Evolutionary conservation across 2,888 invertebrate species (phyloP).

Genomic region (Papilio elwesi): DNA sequence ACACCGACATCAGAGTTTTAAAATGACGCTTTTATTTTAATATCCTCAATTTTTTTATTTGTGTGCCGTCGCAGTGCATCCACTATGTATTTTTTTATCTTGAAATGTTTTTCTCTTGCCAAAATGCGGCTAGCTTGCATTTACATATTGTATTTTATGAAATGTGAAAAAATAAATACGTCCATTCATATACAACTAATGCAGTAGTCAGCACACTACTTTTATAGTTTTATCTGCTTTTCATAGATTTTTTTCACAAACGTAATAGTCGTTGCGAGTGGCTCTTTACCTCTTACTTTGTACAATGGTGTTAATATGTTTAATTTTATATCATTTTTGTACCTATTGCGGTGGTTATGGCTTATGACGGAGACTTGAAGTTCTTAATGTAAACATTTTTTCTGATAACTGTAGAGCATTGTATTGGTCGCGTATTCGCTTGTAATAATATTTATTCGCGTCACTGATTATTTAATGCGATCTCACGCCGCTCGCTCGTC

Average conservation of each 20-base stretch:
- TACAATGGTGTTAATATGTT: too few relatives aligned
- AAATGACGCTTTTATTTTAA: background rate
- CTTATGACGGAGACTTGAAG: background rate
- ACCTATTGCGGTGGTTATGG: too few relatives aligned
- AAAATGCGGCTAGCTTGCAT: conserved; percentile 15
- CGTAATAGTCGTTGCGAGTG: background rate
- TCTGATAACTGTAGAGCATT: conserved; percentile 48
- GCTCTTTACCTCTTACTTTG: too few relatives aligned
- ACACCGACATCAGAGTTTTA: background rate
- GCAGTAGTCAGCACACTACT: background rate
- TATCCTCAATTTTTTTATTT: background rate
- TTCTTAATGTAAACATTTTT: conserved; percentile 41
- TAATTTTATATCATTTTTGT: too few relatives aligned
- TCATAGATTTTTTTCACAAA: background rate
- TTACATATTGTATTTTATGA: conserved; percentile 11
- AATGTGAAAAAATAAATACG: conserved; percentile 12
- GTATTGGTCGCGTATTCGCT: conserved; percentile 63
- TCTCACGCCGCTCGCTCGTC: conserved; percentile 62
- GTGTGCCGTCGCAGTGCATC: background rate
- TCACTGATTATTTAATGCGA: conserved; percentile 78
- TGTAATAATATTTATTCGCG: conserved; percentile 65
- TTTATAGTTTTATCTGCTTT: background rate
- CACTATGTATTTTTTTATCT: conserved; percentile 4
- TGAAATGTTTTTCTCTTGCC: conserved; percentile 28
- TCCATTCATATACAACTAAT: conserved; percentile 1